Conservation (phyloP, 2,113 vertebrate species). For the Silurus asotus region DNA sequence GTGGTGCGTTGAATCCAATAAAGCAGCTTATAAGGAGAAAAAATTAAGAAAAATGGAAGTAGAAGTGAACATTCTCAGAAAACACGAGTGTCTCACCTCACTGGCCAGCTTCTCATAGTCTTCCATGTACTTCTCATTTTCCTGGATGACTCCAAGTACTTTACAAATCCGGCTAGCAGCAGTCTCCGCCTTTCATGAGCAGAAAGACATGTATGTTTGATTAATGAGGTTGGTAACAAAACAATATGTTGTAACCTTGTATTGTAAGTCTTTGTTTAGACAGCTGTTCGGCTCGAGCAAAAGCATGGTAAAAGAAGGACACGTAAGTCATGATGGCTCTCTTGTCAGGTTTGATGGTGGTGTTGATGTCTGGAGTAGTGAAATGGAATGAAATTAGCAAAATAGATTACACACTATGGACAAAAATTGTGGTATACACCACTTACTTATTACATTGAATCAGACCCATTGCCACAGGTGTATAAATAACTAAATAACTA, state of each 20-base stretch:
- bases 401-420: no score
- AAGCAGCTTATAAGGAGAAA: slow-evolving; percentile 53
- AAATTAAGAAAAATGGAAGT: neutral
- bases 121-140: slow-evolving; percentile 89
- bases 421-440: no score
- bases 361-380: slow-evolving; percentile 81
- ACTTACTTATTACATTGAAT: no score
- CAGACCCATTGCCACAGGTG: no score
- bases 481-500: no score
- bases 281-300: slow-evolving; percentile 82
- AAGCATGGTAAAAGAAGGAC: slow-evolving; percentile 90
- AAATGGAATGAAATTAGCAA: no score
- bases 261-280: neutral
- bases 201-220: neutral
- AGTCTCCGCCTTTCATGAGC: slow-evolving; percentile 77
- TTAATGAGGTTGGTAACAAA: neutral
- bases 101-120: slow-evolving; percentile 86
- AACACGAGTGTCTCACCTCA: slow-evolving; percentile 73
- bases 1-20: slow-evolving; percentile 85
- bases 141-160: slow-evolving; percentile 87
- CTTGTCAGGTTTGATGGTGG: slow-evolving; percentile 87
- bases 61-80: neutral
- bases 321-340: slow-evolving; percentile 91
- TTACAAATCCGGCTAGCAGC: slow-evolving; percentile 82
- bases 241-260: neutral